Evolutionary conservation across 2,888 invertebrate species (phyloP).

Genomic region (Rhyacophila evoluta): DNA sequence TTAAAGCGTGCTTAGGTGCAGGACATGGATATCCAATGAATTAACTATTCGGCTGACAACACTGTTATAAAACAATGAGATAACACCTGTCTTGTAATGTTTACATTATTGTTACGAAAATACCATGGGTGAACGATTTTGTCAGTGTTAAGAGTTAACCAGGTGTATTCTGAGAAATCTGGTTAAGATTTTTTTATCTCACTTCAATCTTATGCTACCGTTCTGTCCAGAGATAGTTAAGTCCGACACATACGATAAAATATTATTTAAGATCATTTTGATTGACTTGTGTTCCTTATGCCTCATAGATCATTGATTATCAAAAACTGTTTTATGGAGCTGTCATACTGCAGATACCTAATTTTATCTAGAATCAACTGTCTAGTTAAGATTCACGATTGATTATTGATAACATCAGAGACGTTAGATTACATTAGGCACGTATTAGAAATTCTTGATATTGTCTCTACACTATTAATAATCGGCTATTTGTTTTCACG

Average conservation of each 20-base stretch:
- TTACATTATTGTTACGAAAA: no score
- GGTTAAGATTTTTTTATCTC: not conserved
- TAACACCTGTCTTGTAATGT: no score
- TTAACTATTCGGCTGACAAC: no score
- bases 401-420: not conserved
- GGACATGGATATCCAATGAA: no score
- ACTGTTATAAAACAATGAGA: no score
- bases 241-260: slow-evolving; percentile 16
- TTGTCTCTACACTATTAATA: no score
- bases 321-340: not conserved
- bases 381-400: not conserved
- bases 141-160: no score
- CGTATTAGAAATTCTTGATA: no score
- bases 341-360: not conserved
- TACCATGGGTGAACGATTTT: no score
- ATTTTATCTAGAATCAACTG: slow-evolving; percentile 6
- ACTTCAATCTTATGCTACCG: not conserved
- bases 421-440: not conserved
- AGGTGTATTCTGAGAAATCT: not conserved
- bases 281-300: slow-evolving; percentile 24
- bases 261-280: not conserved
- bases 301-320: slow-evolving; percentile 9
- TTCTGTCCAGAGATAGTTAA: not conserved
- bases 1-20: no score
- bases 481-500: no score